Evolutionary conservation across 2,888 invertebrate genomes (phyloP), one percentile per base, ranked within the genome.

Genomic region (Epiperipatus broadwayi): DNA sequence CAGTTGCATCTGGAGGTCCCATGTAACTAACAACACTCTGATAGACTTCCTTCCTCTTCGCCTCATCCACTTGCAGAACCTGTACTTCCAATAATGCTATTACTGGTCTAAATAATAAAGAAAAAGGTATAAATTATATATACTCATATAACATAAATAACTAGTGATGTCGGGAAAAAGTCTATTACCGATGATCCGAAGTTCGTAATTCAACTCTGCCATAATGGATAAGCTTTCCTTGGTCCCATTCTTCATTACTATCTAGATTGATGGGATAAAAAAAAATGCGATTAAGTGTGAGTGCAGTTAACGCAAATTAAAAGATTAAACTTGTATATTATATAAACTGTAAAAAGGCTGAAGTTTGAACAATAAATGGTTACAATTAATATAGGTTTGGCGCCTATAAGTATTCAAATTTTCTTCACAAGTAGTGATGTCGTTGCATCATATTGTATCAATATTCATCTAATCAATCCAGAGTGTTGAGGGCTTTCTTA

Each of bases 1-100:
- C 75, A 14, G 91, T 91, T 2, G 81, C 80, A 63, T 97, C 93
- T 0, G 87, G 84, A 4, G 95, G 95, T 0, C 95, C 95, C 46
- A 87, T 70, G 53, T 79, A 76, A 40, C 71, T 69, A 18, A 85
- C 76, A 1, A 84, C 80, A 57, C 78, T 75, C 52, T 77, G 73
- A 53, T 93, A 83, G 2, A 85, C 76, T 48, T 69, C 65, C 52
- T 78, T 72, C 40, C 87, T 71, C 51, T 73, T 72, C 12, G 72
- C 70, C 34, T 72, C 68, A 53, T 84, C 75, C 1, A 91, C 76
- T 53, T 73, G 73, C 47, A 78, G 68, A 3, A 83, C 75, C 55
- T 91, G 84, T 8, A 87, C 66, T 59, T 89, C 85, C 49, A 93
- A 70, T 41, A 87, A 71, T 0, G 81, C 85, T 48, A 85, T 75